Evolutionary conservation across 2,888 invertebrate genomes (phyloP).

Genomic region (Zygothrica quintamaculata): DNA sequence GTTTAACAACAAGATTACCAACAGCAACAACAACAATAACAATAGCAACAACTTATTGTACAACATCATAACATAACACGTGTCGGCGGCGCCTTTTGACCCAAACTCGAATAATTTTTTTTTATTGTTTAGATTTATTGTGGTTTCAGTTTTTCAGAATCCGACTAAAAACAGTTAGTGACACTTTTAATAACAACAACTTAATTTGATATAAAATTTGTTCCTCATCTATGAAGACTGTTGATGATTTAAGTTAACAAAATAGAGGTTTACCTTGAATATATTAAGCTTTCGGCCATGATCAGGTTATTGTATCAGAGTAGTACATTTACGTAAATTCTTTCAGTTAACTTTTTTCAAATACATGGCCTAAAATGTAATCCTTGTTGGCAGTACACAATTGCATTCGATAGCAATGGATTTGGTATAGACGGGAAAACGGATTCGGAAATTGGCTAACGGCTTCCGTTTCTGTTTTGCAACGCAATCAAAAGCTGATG

Average conservation of each 20-base stretch:
- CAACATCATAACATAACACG: slow-evolving; percentile 39
- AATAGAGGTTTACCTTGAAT: no score
- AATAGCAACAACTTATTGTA: slow-evolving; percentile 30
- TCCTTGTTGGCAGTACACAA: slow-evolving; percentile 8
- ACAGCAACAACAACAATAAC: slow-evolving; percentile 30
- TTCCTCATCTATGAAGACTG: no score
- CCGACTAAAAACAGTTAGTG: not conserved
- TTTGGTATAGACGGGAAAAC: slow-evolving; percentile 21
- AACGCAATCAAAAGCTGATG: slow-evolving; percentile 32
- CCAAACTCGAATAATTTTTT: slow-evolving; percentile 17
- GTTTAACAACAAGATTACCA: slow-evolving; percentile 49
- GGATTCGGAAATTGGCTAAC: slow-evolving; percentile 49
- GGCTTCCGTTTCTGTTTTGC: slow-evolving; percentile 12
- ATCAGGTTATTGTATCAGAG: no score
- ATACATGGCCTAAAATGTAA: no score
- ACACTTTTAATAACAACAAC: no score
- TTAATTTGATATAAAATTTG: no score
- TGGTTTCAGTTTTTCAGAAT: not conserved
- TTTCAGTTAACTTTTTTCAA: no score
- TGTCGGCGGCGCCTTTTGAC: slow-evolving; percentile 52
- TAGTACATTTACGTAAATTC: no score
- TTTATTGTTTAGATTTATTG: not conserved
- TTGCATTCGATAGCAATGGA: slow-evolving; percentile 13
- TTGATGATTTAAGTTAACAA: no score
- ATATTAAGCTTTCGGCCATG: no score